Conservation (phyloP, 1,140 invertebrate genomes). For the Lepidotrigona ventralis region DNA sequence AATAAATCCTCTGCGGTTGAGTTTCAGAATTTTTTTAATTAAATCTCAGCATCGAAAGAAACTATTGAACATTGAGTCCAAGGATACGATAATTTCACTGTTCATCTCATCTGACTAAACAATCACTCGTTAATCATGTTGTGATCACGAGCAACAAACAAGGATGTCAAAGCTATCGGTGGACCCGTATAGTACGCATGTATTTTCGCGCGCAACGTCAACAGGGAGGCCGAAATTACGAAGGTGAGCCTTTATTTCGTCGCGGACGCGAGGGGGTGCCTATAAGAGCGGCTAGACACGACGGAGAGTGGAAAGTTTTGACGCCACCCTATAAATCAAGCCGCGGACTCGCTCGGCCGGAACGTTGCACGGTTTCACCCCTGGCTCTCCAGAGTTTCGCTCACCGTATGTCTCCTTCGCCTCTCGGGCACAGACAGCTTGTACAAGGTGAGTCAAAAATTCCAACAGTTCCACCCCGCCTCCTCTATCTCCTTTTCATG, state of each 20-base stretch:
- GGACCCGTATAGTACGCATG: neutral
- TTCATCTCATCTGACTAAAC: neutral
- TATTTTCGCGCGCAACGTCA: conserved; percentile 26
- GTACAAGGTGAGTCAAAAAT: conserved; percentile 70
- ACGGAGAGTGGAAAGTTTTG: conserved; percentile 77
- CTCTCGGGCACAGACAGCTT: conserved; percentile 61
- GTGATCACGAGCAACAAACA: neutral
- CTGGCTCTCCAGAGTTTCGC: conserved; percentile 64
- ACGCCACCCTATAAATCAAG: conserved; percentile 78
- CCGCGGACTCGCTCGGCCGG: conserved; percentile 64
- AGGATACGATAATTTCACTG: neutral
- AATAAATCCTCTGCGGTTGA: neutral
- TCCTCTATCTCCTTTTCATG: neutral
- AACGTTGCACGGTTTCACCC: conserved; percentile 66
- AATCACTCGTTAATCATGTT: neutral
- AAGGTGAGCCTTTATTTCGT: conserved; percentile 68
- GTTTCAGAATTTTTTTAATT: too few relatives aligned
- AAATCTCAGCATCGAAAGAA: neutral
- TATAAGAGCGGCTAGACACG: conserved; percentile 62
- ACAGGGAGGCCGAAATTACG: conserved; percentile 62
- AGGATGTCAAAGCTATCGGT: neutral
- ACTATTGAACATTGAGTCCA: neutral
- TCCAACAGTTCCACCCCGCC: conserved; percentile 41
- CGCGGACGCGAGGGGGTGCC: conserved; percentile 39
- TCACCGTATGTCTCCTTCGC: conserved; percentile 71